Evolutionary conservation across 2,113 vertebrate species (phyloP).

Genomic region (Platysteira castanea): DNA sequence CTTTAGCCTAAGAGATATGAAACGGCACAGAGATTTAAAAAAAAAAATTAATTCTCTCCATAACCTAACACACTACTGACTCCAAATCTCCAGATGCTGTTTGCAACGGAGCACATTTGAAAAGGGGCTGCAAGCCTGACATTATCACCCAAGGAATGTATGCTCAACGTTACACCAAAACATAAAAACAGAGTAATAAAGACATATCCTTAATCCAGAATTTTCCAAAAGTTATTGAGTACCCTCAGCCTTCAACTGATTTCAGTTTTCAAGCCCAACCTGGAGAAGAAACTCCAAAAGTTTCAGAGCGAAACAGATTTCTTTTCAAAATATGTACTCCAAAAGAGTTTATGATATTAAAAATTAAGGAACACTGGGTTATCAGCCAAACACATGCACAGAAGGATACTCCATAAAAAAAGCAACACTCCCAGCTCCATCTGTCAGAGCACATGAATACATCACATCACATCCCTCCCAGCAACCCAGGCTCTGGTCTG

Average conservation of each 20-base stretch:
- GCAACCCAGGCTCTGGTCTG: neutral
- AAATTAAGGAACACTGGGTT: neutral
- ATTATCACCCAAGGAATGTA: neutral
- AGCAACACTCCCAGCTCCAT: neutral
- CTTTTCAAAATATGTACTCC: neutral
- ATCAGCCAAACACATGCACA: neutral
- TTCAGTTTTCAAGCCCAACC: neutral
- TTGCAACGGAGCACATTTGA: neutral
- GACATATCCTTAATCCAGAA: neutral
- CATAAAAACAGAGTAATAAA: neutral
- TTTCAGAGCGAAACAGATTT: neutral
- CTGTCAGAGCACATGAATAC: neutral
- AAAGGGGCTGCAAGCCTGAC: neutral
- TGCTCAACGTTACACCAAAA: neutral
- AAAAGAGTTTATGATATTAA: neutral
- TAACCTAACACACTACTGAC: neutral
- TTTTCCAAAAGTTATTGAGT: neutral
- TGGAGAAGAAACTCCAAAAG: neutral
- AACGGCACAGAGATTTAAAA: neutral
- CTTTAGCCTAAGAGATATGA: neutral
- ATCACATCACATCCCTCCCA: neutral
- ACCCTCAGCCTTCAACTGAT: neutral
- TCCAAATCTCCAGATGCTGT: neutral
- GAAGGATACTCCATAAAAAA: neutral
- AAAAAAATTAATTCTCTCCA: neutral